phyloP scores from a whole-genome alignment of 2,888 invertebrate genomes.

The Ochropleura leucogaster region DNA sequence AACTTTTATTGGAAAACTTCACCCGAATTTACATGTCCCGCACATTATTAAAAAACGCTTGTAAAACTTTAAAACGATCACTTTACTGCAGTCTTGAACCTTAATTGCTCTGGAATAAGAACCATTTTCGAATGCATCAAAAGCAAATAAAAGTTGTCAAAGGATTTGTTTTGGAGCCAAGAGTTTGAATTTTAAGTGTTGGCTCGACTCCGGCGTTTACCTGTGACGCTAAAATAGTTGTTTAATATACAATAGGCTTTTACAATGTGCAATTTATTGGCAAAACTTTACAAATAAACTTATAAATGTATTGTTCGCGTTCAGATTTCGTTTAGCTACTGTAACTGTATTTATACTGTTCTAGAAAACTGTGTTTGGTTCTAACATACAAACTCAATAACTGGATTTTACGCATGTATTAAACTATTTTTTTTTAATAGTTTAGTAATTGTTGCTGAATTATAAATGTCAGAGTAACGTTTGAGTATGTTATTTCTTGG shows the following conservation, averaged over 20 bases:
- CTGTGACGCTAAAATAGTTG: constrained; percentile 66
- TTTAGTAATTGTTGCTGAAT: no score
- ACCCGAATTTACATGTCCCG: constrained; percentile 86
- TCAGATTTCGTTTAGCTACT: constrained; percentile 37
- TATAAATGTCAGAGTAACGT: no score
- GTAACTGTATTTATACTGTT: no score
- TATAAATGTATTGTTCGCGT: constrained; percentile 43
- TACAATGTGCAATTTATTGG: constrained; percentile 63
- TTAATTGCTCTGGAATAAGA: constrained; percentile 60
- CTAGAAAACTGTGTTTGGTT: neutral
- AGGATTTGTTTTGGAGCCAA: constrained; percentile 68
- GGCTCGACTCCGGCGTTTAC: constrained; percentile 64
- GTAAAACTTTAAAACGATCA: constrained; percentile 71
- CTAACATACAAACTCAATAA: no score
- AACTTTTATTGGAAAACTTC: constrained; percentile 89
- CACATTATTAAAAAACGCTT: constrained; percentile 87
- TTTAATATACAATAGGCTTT: constrained; percentile 70
- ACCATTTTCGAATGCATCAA: constrained; percentile 54
- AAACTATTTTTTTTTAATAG: neutral
- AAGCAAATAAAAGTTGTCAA: constrained; percentile 50
- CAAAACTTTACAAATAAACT: constrained; percentile 59
- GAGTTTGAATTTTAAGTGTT: constrained; percentile 75
- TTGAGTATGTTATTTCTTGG: neutral
- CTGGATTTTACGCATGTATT: neutral
- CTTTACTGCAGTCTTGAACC: constrained; percentile 49